Evolutionary conservation across 2,797 vertebrate genomes (phyloP).

Genomic region (Eulemur mongoz): DNA sequence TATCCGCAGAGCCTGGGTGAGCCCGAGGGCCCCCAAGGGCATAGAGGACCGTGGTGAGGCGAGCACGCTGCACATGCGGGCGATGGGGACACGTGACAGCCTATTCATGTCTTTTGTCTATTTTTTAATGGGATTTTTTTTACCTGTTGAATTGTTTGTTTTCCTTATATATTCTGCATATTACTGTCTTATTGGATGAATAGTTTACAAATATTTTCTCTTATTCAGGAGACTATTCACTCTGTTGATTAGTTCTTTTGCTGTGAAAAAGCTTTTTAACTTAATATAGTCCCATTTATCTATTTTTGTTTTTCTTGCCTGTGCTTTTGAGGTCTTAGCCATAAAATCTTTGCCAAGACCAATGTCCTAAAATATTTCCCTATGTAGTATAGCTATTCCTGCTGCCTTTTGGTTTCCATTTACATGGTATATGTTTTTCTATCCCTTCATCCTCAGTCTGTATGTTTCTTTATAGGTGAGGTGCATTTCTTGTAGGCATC

Average conservation of each 20-base stretch:
- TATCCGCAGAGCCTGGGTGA: fast-evolving
- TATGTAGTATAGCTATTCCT: background rate
- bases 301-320: background rate
- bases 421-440: background rate
- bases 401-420: background rate
- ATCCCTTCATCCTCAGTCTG: background rate
- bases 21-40: too few relatives aligned
- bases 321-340: background rate
- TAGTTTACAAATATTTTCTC: background rate
- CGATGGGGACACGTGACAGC: fast-evolving
- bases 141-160: background rate
- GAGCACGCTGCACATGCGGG: too few relatives aligned
- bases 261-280: background rate
- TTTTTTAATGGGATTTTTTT: background rate
- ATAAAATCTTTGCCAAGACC: background rate
- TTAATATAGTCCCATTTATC: background rate
- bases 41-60: fast-evolving
- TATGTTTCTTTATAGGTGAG: background rate
- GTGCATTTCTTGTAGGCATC: background rate
- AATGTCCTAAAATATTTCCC: background rate
- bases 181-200: background rate
- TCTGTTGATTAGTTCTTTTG: background rate
- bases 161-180: background rate
- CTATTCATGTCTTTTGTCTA: background rate
- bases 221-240: background rate